Percentiles rank a stretch among this genome's conserved stretches.
phyloP scores from a whole-genome alignment of 1,140 invertebrate genomes.

The Drosophila lacteicornis region DNA sequence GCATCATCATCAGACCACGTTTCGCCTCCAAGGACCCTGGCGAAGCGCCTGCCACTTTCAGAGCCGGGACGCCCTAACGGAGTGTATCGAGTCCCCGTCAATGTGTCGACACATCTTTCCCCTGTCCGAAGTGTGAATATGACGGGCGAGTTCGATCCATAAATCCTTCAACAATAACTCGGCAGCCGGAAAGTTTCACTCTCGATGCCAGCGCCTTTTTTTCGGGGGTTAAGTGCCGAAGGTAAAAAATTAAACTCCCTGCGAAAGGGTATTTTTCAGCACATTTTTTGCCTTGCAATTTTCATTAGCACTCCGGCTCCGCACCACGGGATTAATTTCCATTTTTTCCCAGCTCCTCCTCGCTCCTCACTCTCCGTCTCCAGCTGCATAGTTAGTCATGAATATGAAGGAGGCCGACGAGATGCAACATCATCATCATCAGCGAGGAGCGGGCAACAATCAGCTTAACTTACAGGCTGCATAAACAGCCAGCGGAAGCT shows the following conservation, averaged over 20 bases:
- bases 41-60: slow-evolving; percentile 12
- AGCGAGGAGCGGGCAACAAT: slow-evolving; percentile 50
- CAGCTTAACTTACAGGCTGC: slow-evolving; percentile 74
- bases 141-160: slow-evolving; percentile 52
- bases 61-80: slow-evolving; percentile 7
- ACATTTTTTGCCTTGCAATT: slow-evolving; percentile 25
- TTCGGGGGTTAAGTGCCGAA: slow-evolving; percentile 4
- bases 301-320: slow-evolving; percentile 36
- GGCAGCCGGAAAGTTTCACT: slow-evolving; percentile 22
- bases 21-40: slow-evolving; percentile 32
- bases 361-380: neutral
- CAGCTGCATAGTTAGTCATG: slow-evolving; percentile 64
- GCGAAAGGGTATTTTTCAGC: slow-evolving; percentile 12
- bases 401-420: slow-evolving; percentile 56
- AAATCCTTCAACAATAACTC: slow-evolving; percentile 54
- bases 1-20: slow-evolving; percentile 70
- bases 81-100: slow-evolving; percentile 60
- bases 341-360: slow-evolving; percentile 37
- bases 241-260: slow-evolving; percentile 14
- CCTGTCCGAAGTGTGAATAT: slow-evolving; percentile 41
- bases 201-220: neutral
- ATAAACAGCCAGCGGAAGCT: slow-evolving; percentile 66
- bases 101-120: slow-evolving; percentile 62
- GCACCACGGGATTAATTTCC: slow-evolving; percentile 36
- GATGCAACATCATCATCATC: slow-evolving; percentile 37